A percentile compares a stretch with the other conserved stretches of the same genome.
These are phyloP conservation scores for Danio aesculapii DNA, from an alignment of 2,797 vertebrate genomes.

Conservation along the genomic window DNA sequence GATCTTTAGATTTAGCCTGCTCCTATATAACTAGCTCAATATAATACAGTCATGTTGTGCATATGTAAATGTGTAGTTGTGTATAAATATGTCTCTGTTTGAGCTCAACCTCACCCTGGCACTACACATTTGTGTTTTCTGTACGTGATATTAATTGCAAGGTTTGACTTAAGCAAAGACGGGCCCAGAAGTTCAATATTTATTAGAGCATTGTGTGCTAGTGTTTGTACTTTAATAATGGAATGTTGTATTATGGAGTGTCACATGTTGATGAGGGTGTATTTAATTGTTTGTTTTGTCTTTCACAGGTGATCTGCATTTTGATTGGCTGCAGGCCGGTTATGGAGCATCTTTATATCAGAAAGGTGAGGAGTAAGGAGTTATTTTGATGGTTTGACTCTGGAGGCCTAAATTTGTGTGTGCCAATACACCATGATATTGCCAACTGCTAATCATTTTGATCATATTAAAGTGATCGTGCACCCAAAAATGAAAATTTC, in stretches of 20 bases:
- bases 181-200: slow-evolving; percentile 6
- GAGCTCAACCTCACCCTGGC: slow-evolving; percentile 10
- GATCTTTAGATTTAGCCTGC: neutral
- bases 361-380: slow-evolving; percentile 6
- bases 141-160: slow-evolving; percentile 1
- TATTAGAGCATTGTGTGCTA: neutral
- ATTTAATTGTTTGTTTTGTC: slow-evolving; percentile 21
- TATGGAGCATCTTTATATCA: neutral
- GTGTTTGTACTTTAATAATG: neutral
- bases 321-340: neutral
- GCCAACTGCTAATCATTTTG: neutral
- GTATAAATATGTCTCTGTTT: neutral
- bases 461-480: too few species aligned
- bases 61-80: neutral
- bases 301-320: slow-evolving; percentile 12
- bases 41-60: neutral
- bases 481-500: too few species aligned
- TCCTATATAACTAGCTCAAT: neutral
- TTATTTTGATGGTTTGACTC: neutral
- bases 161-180: neutral
- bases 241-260: neutral
- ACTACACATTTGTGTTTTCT: too few species aligned
- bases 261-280: neutral
- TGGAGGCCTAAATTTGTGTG: neutral
- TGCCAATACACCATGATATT: neutral